phyloP scores from a whole-genome alignment of 1,140 invertebrate genomes.

The Drosophila kanapiae region DNA sequence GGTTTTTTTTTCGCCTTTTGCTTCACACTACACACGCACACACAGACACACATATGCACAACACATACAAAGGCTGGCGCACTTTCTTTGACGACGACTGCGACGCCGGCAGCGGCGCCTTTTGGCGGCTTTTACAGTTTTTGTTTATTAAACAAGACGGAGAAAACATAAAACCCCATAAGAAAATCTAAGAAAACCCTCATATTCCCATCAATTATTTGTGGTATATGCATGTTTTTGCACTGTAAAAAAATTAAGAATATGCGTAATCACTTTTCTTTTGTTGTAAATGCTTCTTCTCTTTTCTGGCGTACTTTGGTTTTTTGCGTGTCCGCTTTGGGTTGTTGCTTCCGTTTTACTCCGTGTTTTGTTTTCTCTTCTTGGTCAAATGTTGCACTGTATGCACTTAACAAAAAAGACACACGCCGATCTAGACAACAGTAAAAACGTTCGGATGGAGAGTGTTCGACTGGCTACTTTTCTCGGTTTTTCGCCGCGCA shows the following conservation, averaged over 20 bases:
- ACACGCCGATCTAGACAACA: constrained; percentile 8
- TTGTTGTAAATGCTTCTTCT: constrained; percentile 35
- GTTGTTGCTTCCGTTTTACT: constrained; percentile 30
- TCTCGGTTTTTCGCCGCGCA: constrained; percentile 16
- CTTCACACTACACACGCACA: constrained; percentile 41
- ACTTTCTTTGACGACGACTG: constrained; percentile 62
- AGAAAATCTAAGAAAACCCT: constrained; percentile 3
- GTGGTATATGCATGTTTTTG: constrained; percentile 30
- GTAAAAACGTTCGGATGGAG: not conserved
- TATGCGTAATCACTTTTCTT: constrained; percentile 71
- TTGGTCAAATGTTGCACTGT: constrained; percentile 14
- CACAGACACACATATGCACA: constrained; percentile 27
- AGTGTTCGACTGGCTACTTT: constrained; percentile 2
- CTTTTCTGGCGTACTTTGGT: constrained; percentile 34
- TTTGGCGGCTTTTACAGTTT: constrained; percentile 71
- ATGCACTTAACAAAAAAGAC: constrained; percentile 40
- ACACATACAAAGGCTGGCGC: constrained; percentile 43
- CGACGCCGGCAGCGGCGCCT: constrained; percentile 38
- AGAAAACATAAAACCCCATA: not conserved
- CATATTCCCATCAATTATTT: constrained; percentile 45
- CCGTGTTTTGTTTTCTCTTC: constrained; percentile 4
- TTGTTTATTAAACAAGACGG: constrained; percentile 52
- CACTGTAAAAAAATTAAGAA: constrained; percentile 34
- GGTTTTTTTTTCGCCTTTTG: constrained; percentile 64
- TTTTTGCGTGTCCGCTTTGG: constrained; percentile 47